Evolutionary conservation across 2,113 vertebrate species (phyloP), one percentile per base, ranked within the genome.

Genomic region (Hippocampus abdominalis): DNA sequence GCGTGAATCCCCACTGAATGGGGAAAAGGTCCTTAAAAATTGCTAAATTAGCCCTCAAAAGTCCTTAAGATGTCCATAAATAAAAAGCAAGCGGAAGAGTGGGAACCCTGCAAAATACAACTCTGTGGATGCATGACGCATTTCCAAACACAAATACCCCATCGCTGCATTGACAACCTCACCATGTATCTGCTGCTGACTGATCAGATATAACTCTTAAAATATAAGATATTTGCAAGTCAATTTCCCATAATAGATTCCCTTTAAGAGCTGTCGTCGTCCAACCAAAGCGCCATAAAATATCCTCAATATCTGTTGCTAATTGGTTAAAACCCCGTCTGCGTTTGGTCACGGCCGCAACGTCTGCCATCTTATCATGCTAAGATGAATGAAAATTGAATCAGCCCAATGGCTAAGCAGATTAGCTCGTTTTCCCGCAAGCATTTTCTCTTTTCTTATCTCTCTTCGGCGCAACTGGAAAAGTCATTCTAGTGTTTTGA

Each of bases 381-480:
- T 40, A 51, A 23, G n/a, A 70, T 62, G 23, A 62, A 49, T 49
- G 21, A 6, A 6, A 27, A 53, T 27, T 53, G 18, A 51, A 66
- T 51, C 25, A 49, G 46, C 18, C 9, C 46, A 49, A 32, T 18
- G 39, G 44, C 46, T 66, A 66, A 51, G 49, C 64, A 27, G 27
- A 66, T 66, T 49, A 53, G 20, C 27, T 53, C 46, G 7, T 56
- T 73, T 16, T 62, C 18, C 60, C 20, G 27, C 8, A 32, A 18
- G 59, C 2, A 9, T 44, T 32, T 40, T 63, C 46, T 49, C 66
- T 59, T 51, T 65, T 53, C 9, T 67, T n/a, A 68, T 77, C 59
- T 59, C 60, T 23, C 59, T 44, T 48, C 64, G 62, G 73, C 61
- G 69, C 27, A 16, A 32, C 25, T 18, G 51, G 53, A 53, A 53